Evolutionary conservation across 2,113 vertebrate species (phyloP).

Genomic region (Thamnaconus septentrionalis): DNA sequence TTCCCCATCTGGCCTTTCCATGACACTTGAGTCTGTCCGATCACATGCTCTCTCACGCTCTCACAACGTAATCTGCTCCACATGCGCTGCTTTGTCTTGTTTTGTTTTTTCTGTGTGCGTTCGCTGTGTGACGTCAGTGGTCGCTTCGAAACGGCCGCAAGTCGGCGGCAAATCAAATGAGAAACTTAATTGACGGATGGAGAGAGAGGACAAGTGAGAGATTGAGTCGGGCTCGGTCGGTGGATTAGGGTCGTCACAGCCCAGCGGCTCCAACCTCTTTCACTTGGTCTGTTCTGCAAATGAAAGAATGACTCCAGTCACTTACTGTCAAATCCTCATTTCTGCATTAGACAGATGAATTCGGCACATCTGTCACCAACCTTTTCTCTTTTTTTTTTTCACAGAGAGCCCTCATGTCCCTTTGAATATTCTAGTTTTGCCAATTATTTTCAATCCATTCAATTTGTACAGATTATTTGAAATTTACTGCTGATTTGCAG

Average conservation of each 20-base stretch:
- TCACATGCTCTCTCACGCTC: too few relatives aligned
- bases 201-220: constrained; percentile 5
- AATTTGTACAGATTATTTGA: too few relatives aligned
- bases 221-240: constrained; percentile 27
- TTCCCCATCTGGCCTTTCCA: background rate
- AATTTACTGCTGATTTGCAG: too few relatives aligned
- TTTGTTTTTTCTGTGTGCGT: too few relatives aligned
- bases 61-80: too few relatives aligned
- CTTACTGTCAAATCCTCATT: background rate
- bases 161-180: constrained; percentile 9
- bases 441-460: too few relatives aligned
- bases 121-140: too few relatives aligned
- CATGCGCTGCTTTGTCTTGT: too few relatives aligned
- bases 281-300: constrained; percentile 18
- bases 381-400: too few relatives aligned
- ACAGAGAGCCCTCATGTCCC: background rate
- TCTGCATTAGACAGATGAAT: background rate
- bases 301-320: constrained; percentile 26
- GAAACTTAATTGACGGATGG: constrained; percentile 3
- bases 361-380: too few relatives aligned
- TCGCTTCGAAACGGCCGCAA: background rate
- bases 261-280: constrained; percentile 54
- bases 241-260: constrained; percentile 59
- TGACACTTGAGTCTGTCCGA: background rate
- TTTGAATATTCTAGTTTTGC: background rate